Percentiles rank a stretch among this genome's conserved stretches.
These are phyloP conservation scores for Watsonalla binaria DNA, from an alignment of 2,888 invertebrate species.

Conservation along the genomic window DNA sequence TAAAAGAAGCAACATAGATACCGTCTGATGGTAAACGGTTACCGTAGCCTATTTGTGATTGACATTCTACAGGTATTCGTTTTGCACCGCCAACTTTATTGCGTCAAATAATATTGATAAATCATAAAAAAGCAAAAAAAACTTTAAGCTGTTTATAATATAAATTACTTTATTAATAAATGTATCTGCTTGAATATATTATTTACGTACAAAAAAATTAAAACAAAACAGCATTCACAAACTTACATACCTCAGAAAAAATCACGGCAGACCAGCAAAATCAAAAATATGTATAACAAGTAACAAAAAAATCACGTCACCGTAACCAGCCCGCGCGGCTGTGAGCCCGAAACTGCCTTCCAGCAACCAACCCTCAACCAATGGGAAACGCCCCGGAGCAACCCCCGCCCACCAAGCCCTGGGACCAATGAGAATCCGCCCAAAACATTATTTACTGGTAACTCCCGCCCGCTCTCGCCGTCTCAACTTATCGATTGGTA, in stretches of 20 bases:
- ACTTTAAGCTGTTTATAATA: too few relatives aligned
- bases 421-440: conserved; percentile 39
- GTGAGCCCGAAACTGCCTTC: conserved; percentile 26
- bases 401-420: conserved; percentile 31
- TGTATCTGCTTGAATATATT: too few relatives aligned
- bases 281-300: conserved; percentile 11
- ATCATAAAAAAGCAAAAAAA: too few relatives aligned
- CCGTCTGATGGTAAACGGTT: too few relatives aligned
- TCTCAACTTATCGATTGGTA: conserved; percentile 71
- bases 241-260: conserved; percentile 8
- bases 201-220: background rate
- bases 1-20: too few relatives aligned
- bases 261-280: conserved; percentile 9
- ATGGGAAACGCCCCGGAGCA: conserved; percentile 30
- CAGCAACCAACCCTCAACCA: conserved; percentile 22
- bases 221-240: conserved; percentile 1
- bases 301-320: conserved; percentile 2
- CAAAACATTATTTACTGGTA: conserved; percentile 70
- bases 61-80: too few relatives aligned
- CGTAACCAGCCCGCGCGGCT: conserved; percentile 13
- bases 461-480: conserved; percentile 59
- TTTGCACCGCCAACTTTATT: too few relatives aligned
- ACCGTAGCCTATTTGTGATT: too few relatives aligned
- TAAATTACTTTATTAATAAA: too few relatives aligned
- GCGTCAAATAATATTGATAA: too few relatives aligned